Evolutionary conservation across 30 jellyfish, hydroid and myxozoan genomes (phyloP), one percentile per base, ranked within the genome.

Genomic region (Rhopilema esculentum): DNA sequence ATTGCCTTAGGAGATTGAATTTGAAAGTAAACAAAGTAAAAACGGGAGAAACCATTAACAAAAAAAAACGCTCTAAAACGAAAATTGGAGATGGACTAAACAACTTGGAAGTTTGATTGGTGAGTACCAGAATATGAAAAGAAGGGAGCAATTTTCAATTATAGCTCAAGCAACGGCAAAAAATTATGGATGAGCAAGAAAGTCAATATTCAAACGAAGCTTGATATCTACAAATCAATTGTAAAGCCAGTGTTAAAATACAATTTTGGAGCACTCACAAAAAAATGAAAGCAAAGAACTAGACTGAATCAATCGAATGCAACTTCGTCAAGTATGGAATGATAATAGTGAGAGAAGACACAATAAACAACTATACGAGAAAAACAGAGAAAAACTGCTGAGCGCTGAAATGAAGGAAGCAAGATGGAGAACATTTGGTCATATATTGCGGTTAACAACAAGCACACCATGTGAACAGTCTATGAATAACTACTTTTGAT

Each of bases 341-440:
- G 84, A 22, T 0, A 16, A 80, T n/a, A n/a, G n/a, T n/a, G n/a
- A n/a, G 33, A 63, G 72, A 68, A 80, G 16, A 62, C 83, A 27
- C 28, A 80, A 80, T 83, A 80, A 80, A 66, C 84, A 80, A 66
- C 0, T 80, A 49, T 80, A 68, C 71, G 91, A 80, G 66, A 30
- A 80, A 33, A 25, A 68, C 40, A 27, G 28, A 66, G 90, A 80
- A 80, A 80, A 63, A 64, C 69, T 17, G 31, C 67, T 80, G n/a
- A 61, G 90, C 83, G 83, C 68, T 53, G 90, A 62, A 57, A 80
- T 62, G 90, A 64, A 29, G 76, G 90, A 64, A 62, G 70, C 91
- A 62, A 40, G 91, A 64, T 64, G 91, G 83, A 80, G 91, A 80
- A 0, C 84, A 80, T 80, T 80, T 48, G 75, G 91, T 63, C 82